Base-by-base conservation (phyloP, 1,140 invertebrate genomes). In the Caerostris extrusa region DNA sequence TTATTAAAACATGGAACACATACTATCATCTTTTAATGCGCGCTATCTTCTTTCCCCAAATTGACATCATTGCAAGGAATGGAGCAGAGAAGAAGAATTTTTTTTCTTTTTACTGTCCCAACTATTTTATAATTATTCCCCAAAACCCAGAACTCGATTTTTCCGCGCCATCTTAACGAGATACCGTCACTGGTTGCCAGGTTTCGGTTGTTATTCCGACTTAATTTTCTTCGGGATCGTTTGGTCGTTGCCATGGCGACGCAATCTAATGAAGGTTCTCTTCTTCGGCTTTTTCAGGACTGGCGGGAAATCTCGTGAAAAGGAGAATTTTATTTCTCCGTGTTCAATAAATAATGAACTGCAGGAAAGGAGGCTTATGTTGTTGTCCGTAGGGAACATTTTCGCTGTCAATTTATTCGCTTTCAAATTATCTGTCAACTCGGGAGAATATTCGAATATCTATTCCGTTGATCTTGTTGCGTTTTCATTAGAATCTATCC, bases 141-240 rank as follows among this genome's bases (percentile, higher is more conserved):
- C 61, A 10, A 10, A 64, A 64, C 61, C 17, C 89, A 56, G 71
- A 81, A 81, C 81, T 82, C 81, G 89, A 82, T 81, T 91, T 77
- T 91, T 60, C n/a, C 89, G 50, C 81, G 50, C 64, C 89, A 34
- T 50, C 71, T 34, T 34, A 91, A 81, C 58, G 69, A 91, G 89
- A 60, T 82, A 91, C 89, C 71, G 69, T 58, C 53, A 17, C 67
- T 67, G 69, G 89, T 91, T 91, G 89, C 89, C 89, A 60, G 89
- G 89, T 60, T 67, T 12, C 89, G 56, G 56, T 69, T 81, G 89
- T 81, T 91, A 82, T 91, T 91, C 69, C 81, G 89, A 91, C 71
- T 81, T 91, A 69, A 81, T 91, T 81, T 81, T 81, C 12, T 56
- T 57, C 56, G n/a, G 14, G 58, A 60, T 61, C 64, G 87, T 55